phyloP scores from a whole-genome alignment of 2,113 vertebrate species.

The Heteronetta atricapilla region DNA sequence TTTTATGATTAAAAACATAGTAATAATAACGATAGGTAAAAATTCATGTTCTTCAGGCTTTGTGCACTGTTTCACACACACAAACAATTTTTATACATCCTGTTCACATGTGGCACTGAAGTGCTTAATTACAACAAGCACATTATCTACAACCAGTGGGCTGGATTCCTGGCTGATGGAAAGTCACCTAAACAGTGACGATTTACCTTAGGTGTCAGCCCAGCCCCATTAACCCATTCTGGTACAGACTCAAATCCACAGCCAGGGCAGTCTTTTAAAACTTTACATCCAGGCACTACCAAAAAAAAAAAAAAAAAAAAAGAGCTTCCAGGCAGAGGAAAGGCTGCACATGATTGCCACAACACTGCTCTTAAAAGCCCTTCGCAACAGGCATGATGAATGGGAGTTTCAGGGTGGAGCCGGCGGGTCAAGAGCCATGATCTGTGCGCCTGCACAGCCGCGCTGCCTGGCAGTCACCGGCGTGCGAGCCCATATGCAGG shows the following conservation, averaged over 20 bases:
- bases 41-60: neutral
- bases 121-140: neutral
- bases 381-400: neutral
- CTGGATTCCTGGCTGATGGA: neutral
- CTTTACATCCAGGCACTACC: neutral
- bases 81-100: neutral
- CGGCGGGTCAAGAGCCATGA: neutral
- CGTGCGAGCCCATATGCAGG: neutral
- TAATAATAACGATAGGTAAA: neutral
- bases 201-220: neutral
- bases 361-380: neutral
- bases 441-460: neutral
- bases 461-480: neutral
- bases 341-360: neutral
- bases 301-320: neutral
- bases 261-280: neutral
- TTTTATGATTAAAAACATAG: neutral
- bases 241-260: neutral
- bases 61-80: accelerated
- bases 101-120: neutral
- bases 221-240: neutral
- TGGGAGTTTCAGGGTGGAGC: neutral
- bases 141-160: neutral
- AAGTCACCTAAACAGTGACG: neutral
- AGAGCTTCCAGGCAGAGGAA: neutral